Conservation (phyloP, 2,797 vertebrate species). For the Sebastes melanostomus region DNA sequence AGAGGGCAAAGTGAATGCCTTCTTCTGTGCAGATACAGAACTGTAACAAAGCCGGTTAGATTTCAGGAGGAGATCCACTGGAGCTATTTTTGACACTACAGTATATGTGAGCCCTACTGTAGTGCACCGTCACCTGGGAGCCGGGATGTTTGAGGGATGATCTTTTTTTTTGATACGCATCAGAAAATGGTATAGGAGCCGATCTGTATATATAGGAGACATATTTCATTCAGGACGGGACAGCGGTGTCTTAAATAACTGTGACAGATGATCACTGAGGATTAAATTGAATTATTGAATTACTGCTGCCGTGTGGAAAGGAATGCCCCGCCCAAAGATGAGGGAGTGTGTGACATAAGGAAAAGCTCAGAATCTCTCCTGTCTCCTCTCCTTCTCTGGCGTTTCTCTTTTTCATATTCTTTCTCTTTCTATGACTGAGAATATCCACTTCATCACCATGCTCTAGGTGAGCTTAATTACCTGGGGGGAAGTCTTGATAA, state of each 20-base stretch:
- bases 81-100: slow-evolving; percentile 61
- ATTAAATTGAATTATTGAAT: slow-evolving; percentile 67
- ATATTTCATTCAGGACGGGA: slow-evolving; percentile 21
- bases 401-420: background rate
- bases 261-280: slow-evolving; percentile 51
- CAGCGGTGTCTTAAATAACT: slow-evolving; percentile 53
- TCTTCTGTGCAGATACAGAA: slow-evolving; percentile 22
- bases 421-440: slow-evolving; percentile 13
- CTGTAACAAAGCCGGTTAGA: slow-evolving; percentile 28
- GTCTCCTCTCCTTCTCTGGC: background rate
- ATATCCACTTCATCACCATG: slow-evolving; percentile 32
- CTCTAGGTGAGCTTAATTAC: slow-evolving; percentile 54
- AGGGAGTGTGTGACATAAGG: slow-evolving; percentile 22
- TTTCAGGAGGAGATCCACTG: slow-evolving; percentile 38
- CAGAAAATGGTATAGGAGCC: slow-evolving; percentile 21
- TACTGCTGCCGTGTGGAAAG: slow-evolving; percentile 38
- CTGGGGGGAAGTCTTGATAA: slow-evolving; percentile 53
- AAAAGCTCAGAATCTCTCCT: background rate
- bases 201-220: background rate
- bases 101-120: slow-evolving; percentile 20
- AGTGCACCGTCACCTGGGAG: slow-evolving; percentile 28
- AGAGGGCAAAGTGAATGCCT: slow-evolving; percentile 26
- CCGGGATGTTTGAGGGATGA: slow-evolving; percentile 36
- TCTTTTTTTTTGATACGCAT: slow-evolving; percentile 56
- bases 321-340: slow-evolving; percentile 38